A percentile compares a stretch with the other conserved stretches of the same genome.
Conservation (phyloP, 1,140 invertebrate genomes). For the Magallana angulata region DNA sequence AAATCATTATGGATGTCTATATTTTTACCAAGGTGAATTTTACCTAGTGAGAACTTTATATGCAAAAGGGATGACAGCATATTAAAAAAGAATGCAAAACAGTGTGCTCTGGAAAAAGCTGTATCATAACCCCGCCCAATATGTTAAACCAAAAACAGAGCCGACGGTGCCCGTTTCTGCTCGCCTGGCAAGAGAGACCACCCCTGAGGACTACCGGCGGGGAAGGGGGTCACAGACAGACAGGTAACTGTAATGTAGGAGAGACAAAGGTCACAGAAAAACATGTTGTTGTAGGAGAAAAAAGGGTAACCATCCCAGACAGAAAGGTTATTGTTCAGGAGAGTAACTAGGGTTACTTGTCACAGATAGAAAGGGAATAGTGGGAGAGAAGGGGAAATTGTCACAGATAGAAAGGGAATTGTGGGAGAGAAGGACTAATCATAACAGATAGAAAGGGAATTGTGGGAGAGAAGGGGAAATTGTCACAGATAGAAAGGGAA, state of each 20-base stretch:
- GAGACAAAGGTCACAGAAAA: too few species aligned
- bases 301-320: too few species aligned
- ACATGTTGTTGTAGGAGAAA: too few species aligned
- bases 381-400: too few species aligned
- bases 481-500: too few species aligned
- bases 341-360: too few species aligned
- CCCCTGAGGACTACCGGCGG: neutral
- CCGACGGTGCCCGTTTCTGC: neutral
- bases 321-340: too few species aligned
- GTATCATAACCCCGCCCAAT: constrained; percentile 12
- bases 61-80: neutral
- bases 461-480: too few species aligned
- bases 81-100: constrained; percentile 12
- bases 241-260: neutral
- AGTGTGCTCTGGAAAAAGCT: constrained; percentile 26
- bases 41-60: neutral
- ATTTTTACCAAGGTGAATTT: constrained; percentile 10
- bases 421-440: too few species aligned
- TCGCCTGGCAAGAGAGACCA: neutral
- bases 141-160: neutral
- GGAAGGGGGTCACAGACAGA: neutral
- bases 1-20: neutral
- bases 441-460: too few species aligned
- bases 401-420: too few species aligned
- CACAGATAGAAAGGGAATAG: too few species aligned